Conservation (phyloP, 2,797 vertebrate species). For the Centropyge bicolor region DNA sequence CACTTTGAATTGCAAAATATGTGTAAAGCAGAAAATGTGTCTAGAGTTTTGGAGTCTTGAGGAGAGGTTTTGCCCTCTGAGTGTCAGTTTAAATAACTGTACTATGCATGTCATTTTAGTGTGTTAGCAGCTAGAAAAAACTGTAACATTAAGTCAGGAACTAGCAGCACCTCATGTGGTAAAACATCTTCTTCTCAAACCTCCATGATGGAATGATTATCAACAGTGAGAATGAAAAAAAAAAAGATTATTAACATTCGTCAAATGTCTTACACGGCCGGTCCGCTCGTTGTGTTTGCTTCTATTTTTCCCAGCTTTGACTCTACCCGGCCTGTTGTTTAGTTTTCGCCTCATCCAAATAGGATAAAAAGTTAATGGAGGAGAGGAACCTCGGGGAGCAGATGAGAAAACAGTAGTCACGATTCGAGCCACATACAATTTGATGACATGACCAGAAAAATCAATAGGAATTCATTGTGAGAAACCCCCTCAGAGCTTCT, state of each 20-base stretch:
- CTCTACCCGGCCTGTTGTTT: slow-evolving; percentile 54
- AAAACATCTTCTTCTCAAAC: not conserved
- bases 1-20: no score
- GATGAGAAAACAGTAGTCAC: slow-evolving; percentile 73
- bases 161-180: not conserved
- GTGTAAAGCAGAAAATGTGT: no score
- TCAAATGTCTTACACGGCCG: slow-evolving; percentile 15
- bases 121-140: no score
- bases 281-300: slow-evolving; percentile 29
- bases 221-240: not conserved
- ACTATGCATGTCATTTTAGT: no score
- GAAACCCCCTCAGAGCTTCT: slow-evolving; percentile 64
- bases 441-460: slow-evolving; percentile 80
- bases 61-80: no score
- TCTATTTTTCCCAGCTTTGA: slow-evolving; percentile 38
- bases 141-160: not conserved
- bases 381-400: slow-evolving; percentile 64
- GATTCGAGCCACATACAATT: slow-evolving; percentile 74
- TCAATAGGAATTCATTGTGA: slow-evolving; percentile 80
- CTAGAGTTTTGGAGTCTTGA: no score
- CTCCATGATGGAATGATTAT: not conserved
- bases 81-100: no score
- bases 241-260: slow-evolving; percentile 18
- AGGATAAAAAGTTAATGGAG: slow-evolving; percentile 70
- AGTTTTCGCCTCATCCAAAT: slow-evolving; percentile 57